These are phyloP conservation scores for Phrynocephalus vlangalii DNA, from an alignment of 2,797 vertebrate genomes.

Conservation along the genomic window DNA sequence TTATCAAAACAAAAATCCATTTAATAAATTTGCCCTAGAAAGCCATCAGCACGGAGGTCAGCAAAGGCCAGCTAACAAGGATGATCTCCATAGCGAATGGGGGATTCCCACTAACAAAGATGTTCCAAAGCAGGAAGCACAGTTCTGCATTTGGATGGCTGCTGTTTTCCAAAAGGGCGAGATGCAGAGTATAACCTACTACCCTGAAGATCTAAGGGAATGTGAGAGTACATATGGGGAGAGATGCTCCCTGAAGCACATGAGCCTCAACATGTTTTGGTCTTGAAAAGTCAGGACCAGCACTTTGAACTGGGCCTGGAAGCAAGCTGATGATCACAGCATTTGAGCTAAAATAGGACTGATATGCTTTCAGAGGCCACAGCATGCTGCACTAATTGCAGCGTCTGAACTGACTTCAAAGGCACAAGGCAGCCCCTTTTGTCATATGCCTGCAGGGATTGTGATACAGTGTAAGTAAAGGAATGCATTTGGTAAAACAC, in stretches of 20 bases:
- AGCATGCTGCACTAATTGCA: neutral
- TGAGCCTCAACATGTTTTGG: neutral
- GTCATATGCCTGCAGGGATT: neutral
- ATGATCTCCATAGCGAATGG: neutral
- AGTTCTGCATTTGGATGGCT: neutral
- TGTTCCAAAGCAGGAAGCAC: neutral
- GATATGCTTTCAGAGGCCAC: neutral
- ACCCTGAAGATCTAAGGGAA: neutral
- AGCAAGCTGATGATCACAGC: neutral
- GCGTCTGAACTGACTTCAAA: neutral
- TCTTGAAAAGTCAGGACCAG: neutral
- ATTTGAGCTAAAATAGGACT: neutral
- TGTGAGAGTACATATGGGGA: neutral
- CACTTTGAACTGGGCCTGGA: slow-evolving; percentile 7
- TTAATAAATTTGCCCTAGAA: neutral
- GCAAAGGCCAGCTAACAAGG: neutral
- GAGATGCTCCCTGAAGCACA: neutral
- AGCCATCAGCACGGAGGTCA: neutral
- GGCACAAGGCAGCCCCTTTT: neutral
- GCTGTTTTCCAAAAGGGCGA: neutral
- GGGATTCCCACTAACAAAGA: neutral
- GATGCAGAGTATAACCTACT: neutral
- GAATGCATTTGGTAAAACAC: neutral
- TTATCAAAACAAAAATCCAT: neutral
- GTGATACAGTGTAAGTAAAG: neutral